These are phyloP conservation scores for Clostera curtula DNA, from an alignment of 2,888 invertebrate genomes.

Conservation along the genomic window DNA sequence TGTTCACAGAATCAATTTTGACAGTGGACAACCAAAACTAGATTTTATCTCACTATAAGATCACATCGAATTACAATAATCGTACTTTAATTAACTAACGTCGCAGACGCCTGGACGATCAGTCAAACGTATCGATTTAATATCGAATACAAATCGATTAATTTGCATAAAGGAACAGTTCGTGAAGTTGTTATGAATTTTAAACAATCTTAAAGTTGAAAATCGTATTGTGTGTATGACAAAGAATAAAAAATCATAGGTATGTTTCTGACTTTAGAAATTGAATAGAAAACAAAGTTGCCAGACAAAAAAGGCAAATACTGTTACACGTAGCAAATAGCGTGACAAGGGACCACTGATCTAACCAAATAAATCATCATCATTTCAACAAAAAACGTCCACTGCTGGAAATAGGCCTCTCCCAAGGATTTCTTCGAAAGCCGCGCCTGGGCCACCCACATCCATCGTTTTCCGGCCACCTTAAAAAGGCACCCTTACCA, in stretches of 20 bases:
- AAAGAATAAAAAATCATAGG: conserved; percentile 21
- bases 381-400: too few species aligned
- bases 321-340: too few species aligned
- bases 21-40: conserved; percentile 24
- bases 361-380: too few species aligned
- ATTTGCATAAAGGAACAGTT: conserved; percentile 27
- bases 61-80: conserved; percentile 28
- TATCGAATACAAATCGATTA: conserved; percentile 33
- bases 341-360: too few species aligned
- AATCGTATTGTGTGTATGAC: conserved; percentile 16
- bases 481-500: too few species aligned
- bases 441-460: too few species aligned
- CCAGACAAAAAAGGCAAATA: too few species aligned
- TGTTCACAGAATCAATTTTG: conserved; percentile 25
- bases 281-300: too few species aligned
- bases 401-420: too few species aligned
- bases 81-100: conserved; percentile 28
- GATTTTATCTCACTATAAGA: conserved; percentile 21
- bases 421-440: too few species aligned
- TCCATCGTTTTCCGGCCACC: too few species aligned
- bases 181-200: conserved; percentile 24
- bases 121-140: conserved; percentile 23
- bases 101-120: conserved; percentile 21
- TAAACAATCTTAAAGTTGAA: conserved; percentile 20
- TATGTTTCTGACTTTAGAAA: too few species aligned